Conservation (phyloP, 2,113 vertebrate species). For the Lutjanus erythropterus region DNA sequence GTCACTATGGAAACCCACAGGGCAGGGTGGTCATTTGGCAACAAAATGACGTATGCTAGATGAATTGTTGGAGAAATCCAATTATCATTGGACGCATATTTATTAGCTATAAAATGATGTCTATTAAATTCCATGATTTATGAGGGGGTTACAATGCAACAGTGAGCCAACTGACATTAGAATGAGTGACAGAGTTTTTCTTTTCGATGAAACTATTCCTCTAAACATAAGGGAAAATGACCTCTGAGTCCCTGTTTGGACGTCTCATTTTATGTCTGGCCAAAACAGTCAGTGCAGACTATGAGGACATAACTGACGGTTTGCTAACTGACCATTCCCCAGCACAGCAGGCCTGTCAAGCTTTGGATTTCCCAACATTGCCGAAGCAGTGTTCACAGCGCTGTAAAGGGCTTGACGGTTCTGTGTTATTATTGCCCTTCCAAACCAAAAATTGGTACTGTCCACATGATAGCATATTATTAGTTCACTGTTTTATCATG, state of each 20-base stretch:
- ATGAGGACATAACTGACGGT: neutral
- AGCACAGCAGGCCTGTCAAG: neutral
- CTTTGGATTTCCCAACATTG: neutral
- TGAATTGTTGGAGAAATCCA: slow-evolving; percentile 27
- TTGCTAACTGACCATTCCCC: neutral
- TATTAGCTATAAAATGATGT: slow-evolving; percentile 31
- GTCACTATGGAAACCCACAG: slow-evolving; percentile 26
- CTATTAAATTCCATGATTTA: slow-evolving; percentile 24
- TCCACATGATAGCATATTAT: neutral
- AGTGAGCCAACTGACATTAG: slow-evolving; percentile 6
- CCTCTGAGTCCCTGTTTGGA: slow-evolving; percentile 5
- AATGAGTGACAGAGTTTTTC: slow-evolving; percentile 13
- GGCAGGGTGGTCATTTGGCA: slow-evolving; percentile 19
- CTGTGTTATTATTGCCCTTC: too few species aligned
- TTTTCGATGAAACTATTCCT: slow-evolving; percentile 12
- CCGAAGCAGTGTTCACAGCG: neutral
- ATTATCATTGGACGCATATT: slow-evolving; percentile 31
- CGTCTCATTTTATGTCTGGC: slow-evolving; percentile 23
- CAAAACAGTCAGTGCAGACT: slow-evolving; percentile 39
- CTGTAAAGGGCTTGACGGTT: neutral
- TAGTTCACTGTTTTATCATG: neutral
- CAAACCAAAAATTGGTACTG: neutral
- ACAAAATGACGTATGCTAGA: neutral
- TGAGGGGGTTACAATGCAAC: slow-evolving; percentile 1
- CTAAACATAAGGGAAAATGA: slow-evolving; percentile 13